A percentile compares a stretch with the other conserved stretches of the same genome.
These are phyloP conservation scores for Sympetrum striolatum DNA, from an alignment of 2,888 invertebrate genomes.

Conservation along the genomic window DNA sequence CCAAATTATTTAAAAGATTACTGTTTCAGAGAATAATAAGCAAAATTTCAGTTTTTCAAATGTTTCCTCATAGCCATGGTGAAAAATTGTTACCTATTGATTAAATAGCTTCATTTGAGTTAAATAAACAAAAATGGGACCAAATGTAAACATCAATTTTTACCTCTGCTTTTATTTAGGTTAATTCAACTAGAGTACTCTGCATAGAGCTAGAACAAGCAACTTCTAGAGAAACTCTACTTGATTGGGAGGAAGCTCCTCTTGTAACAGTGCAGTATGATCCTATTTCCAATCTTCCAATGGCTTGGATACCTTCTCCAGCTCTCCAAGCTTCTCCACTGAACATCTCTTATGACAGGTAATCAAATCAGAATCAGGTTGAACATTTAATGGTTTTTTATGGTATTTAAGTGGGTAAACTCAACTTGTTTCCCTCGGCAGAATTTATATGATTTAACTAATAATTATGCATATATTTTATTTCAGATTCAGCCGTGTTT, in stretches of 20 bases:
- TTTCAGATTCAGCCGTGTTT: conserved; percentile 78
- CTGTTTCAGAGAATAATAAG: no score
- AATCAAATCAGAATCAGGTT: not conserved
- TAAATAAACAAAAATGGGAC: no score
- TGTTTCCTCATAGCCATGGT: no score
- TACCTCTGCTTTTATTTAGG: conserved; percentile 63
- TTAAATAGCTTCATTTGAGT: no score
- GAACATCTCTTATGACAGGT: conserved; percentile 85
- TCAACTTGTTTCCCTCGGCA: no score
- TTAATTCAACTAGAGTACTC: conserved; percentile 87
- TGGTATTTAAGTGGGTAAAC: no score
- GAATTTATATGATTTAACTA: no score
- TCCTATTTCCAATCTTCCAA: conserved; percentile 81
- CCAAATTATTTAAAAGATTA: no score
- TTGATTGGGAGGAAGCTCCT: conserved; percentile 80
- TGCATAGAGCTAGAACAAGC: conserved; percentile 94
- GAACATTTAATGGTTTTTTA: no score
- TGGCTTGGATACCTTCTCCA: conserved; percentile 81
- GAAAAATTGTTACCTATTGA: no score
- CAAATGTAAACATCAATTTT: no score
- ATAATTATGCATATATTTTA: not conserved
- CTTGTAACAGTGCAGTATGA: conserved; percentile 88
- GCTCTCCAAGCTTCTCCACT: conserved; percentile 72
- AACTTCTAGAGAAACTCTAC: conserved; percentile 87
- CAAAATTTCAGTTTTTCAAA: no score